Evolutionary conservation across 2,113 vertebrate genomes (phyloP).

Genomic region (Solea solea): DNA sequence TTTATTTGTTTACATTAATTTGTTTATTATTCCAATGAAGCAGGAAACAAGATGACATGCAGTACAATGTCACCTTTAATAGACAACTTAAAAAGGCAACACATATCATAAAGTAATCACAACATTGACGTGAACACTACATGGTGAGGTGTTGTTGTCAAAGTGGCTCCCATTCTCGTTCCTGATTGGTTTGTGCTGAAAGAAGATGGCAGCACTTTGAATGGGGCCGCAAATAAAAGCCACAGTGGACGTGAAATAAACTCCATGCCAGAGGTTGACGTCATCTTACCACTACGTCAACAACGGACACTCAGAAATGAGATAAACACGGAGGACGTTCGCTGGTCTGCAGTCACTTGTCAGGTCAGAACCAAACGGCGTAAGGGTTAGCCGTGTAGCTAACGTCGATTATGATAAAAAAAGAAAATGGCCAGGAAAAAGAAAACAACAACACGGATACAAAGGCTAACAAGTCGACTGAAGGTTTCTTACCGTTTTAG

Average conservation of each 20-base stretch:
- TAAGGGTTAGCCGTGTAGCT: slow-evolving; percentile 48
- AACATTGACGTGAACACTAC: background rate
- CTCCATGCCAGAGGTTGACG: no score
- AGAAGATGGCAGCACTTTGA: slow-evolving; percentile 41
- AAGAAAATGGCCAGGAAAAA: slow-evolving; percentile 9
- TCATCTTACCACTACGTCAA: no score
- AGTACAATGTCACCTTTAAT: no score
- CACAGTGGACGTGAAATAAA: no score
- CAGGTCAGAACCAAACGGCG: slow-evolving; percentile 18
- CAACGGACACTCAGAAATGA: background rate
- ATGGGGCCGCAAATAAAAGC: slow-evolving; percentile 1
- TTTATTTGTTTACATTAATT: no score
- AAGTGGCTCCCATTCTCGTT: no score
- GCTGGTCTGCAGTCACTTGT: background rate
- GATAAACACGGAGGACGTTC: background rate
- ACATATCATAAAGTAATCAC: no score
- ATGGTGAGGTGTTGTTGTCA: no score
- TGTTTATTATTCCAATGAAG: no score
- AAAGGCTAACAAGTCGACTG: background rate
- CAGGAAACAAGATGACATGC: no score
- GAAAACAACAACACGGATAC: slow-evolving; percentile 11
- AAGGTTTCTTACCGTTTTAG: slow-evolving; percentile 28
- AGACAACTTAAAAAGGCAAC: no score
- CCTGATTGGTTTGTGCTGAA: slow-evolving; percentile 1
- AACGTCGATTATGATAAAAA: slow-evolving; percentile 23